Base-by-base conservation (phyloP, 2,797 vertebrate species). In the Acanthurus tractus region DNA sequence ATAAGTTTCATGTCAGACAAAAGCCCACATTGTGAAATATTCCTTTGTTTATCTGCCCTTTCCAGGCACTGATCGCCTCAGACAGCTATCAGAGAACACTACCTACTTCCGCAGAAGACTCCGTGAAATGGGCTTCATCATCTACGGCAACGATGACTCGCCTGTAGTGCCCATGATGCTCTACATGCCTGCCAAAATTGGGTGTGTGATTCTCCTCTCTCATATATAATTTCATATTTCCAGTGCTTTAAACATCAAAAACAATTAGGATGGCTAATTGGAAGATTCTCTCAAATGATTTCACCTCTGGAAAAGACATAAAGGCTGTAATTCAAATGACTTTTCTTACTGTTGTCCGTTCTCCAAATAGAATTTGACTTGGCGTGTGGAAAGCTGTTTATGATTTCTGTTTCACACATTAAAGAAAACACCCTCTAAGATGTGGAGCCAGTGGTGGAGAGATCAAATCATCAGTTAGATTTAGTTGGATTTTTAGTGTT, bases 111-210 rank as follows among this genome's bases (percentile, higher is more conserved):
- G 98, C 81, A 96, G 96, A 70, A 95, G 94, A 84, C 96, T 99
- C 72, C 94, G 95, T 2, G 95, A 97, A 52, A 96, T 97, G 96
- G 97, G 98, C 74, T 97, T 99, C 90, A 99, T 99, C 86, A 98
- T 97, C 90, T 99, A 99, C 23, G 98, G 98, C 79, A 99, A 99
- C 76, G 95, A 97, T 45, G 96, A 99, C 86, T 99, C 98, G 0
- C 98, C 98, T 0, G 96, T 99, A 46, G 96, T 99, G 48, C 98
- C 98, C 83, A 88, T 99, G 88, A 99, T 99, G 98, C 94, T 99
- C 23, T 99, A 99, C 86, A 99, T 99, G 98, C 98, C 97, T 4
- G 98, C 97, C 86, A 99, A 99, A 92, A 97, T 99, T 25, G 97
- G 97, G 95, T 96, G 94, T 82, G 86, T 76, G 17, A 38, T 67